phyloP scores from a whole-genome alignment of 2,888 invertebrate genomes.

The Dusona sp. region DNA sequence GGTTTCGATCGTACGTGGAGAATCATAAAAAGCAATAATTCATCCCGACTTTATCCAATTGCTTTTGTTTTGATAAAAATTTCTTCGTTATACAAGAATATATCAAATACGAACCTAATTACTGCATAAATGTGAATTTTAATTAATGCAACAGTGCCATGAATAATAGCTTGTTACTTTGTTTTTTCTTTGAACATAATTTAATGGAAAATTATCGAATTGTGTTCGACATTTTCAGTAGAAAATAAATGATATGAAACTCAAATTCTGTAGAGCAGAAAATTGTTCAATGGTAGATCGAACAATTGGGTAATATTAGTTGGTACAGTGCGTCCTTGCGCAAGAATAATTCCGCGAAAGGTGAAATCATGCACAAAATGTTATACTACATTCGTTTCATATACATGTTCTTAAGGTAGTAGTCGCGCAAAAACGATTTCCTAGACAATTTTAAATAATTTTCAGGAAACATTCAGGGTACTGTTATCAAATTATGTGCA shows the following conservation, averaged over 20 bases:
- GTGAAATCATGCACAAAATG: background rate
- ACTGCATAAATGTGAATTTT: background rate
- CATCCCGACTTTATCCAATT: background rate
- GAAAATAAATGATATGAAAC: background rate
- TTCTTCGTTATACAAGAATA: background rate
- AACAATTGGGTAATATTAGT: conserved; percentile 8
- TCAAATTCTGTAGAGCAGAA: background rate
- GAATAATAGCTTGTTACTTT: background rate
- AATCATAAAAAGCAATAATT: background rate
- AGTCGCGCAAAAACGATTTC: too few species aligned
- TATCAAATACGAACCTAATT: background rate
- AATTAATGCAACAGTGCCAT: background rate
- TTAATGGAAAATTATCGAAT: background rate
- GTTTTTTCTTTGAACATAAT: background rate
- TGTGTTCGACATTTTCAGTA: background rate
- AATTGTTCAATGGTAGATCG: conserved; percentile 7
- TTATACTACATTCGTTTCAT: background rate
- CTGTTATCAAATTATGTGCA: too few species aligned
- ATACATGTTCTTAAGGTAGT: background rate
- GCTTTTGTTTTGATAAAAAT: background rate
- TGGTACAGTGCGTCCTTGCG: background rate
- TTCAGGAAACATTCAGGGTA: too few species aligned
- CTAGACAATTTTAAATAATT: too few species aligned
- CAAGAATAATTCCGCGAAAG: background rate
- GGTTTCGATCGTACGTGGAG: background rate